phyloP scores from a whole-genome alignment of 2,888 invertebrate genomes.

The Emmelina monodactyla region DNA sequence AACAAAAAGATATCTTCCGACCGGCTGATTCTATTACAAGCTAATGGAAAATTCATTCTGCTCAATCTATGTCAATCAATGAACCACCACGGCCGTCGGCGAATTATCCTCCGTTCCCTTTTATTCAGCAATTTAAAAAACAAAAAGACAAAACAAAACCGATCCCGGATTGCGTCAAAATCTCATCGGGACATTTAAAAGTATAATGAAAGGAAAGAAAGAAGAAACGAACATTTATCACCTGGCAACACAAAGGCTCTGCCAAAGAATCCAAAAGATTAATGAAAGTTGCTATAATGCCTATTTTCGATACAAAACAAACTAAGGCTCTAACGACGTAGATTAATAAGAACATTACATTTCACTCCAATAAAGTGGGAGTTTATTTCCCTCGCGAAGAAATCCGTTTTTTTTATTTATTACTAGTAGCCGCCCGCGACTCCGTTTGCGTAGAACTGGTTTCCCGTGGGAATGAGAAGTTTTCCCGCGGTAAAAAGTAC shows the following conservation, averaged over 20 bases:
- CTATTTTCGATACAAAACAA: conserved; percentile 37
- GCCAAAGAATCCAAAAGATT: conserved; percentile 57
- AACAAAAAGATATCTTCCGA: too few relatives aligned
- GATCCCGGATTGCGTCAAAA: neutral
- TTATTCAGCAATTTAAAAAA: conserved; percentile 4
- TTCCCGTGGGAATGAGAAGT: too few relatives aligned
- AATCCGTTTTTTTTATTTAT: too few relatives aligned
- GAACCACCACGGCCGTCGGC: too few relatives aligned
- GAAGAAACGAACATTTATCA: neutral
- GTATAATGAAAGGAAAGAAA: conserved; percentile 1
- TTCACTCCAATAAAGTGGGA: conserved; percentile 3
- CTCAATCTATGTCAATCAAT: too few relatives aligned
- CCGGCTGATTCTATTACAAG: too few relatives aligned
- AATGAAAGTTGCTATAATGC: conserved; percentile 57
- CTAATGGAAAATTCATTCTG: too few relatives aligned
- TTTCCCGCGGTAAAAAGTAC: too few relatives aligned
- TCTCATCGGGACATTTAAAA: neutral
- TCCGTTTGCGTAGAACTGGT: too few relatives aligned
- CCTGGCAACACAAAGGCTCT: conserved; percentile 42
- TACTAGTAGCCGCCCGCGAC: too few relatives aligned
- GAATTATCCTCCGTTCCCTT: too few relatives aligned
- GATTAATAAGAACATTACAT: conserved; percentile 46
- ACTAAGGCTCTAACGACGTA: conserved; percentile 40
- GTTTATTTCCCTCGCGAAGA: too few relatives aligned
- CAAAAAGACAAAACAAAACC: neutral